phyloP scores from a whole-genome alignment of 2,888 invertebrate species.

The Coenonympha arcania region DNA sequence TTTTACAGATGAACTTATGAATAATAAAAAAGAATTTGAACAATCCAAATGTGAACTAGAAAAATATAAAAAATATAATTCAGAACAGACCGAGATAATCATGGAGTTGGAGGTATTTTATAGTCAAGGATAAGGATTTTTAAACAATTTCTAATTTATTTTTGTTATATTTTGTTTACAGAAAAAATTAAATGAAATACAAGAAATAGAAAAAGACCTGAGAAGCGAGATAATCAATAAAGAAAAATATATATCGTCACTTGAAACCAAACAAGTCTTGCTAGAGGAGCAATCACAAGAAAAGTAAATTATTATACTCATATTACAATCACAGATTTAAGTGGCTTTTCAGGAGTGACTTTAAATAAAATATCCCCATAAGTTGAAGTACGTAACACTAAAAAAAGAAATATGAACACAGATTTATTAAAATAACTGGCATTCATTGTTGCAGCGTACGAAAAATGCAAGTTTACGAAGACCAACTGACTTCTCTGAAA shows the following conservation, averaged over 20 bases:
- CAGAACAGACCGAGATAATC: slow-evolving; percentile 39
- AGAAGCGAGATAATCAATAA: slow-evolving; percentile 41
- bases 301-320: slow-evolving; percentile 40
- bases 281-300: slow-evolving; percentile 48
- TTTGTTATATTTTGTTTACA: slow-evolving; percentile 29
- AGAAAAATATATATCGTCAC: slow-evolving; percentile 43
- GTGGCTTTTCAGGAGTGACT: too few species aligned
- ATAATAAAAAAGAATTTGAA: slow-evolving; percentile 35
- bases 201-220: slow-evolving; percentile 36
- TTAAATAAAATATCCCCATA: background rate
- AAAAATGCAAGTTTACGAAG: slow-evolving; percentile 52
- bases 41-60: slow-evolving; percentile 38
- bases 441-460: slow-evolving; percentile 41
- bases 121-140: background rate
- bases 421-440: background rate
- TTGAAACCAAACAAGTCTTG: slow-evolving; percentile 42
- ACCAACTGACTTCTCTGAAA: slow-evolving; percentile 48
- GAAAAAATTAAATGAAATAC: slow-evolving; percentile 41
- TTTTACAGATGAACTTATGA: slow-evolving; percentile 21
- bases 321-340: too few species aligned
- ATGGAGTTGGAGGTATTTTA: slow-evolving; percentile 45
- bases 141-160: background rate
- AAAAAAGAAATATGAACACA: too few species aligned
- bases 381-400: background rate
- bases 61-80: slow-evolving; percentile 38